Base-by-base conservation (phyloP, 2,113 vertebrate genomes). In the Mastomys natalensis region DNA sequence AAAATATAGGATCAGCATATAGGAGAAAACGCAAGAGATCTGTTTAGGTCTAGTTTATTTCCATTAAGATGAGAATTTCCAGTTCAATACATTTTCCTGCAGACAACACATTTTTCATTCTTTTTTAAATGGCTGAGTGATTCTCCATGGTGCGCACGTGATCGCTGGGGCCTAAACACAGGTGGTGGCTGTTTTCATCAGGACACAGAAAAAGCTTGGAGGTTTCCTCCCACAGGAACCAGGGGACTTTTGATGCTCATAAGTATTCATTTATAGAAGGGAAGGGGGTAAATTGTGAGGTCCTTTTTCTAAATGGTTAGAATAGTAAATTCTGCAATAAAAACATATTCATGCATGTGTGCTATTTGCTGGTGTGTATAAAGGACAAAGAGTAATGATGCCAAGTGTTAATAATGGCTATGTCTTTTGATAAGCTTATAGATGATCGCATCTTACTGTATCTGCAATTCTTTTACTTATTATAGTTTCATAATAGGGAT, bases 401-500 rank as follows among this genome's bases (percentile, higher is more conserved):
- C 26, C 76, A 76, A 89, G 40, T 62, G 22, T 48, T 77, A 58
- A 87, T 40, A 74, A 74, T 93, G 74, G 68, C 45, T 73, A 15
- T 62, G 8, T 66, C 31, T 94, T 66, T 48, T 8, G 9, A n/a
- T 37, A 93, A 91, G 62, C 58, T 82, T 91, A 40, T 16, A 86
- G 16, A 64, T 73, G 43, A 62, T 66, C 24, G 68, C 73, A 80
- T 89, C 77, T 93, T n/a, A 88, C 26, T 73, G 48, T 60, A 64
- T 80, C 64, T 86, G 58, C 66, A 91, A 68, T 22, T 34, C 80
- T 94, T 91, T 76, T 68, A 82, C 34, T 70, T 77, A 43, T 8
- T 58, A 68, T 73, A 72, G 45, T 85, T 89, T 94, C 16, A 93
- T 55, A 80, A 64, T 86, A 80, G 82, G 86, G 89, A 78, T 85